These are phyloP conservation scores for Psophia crepitans DNA, from an alignment of 2,113 vertebrate genomes.

Conservation along the genomic window DNA sequence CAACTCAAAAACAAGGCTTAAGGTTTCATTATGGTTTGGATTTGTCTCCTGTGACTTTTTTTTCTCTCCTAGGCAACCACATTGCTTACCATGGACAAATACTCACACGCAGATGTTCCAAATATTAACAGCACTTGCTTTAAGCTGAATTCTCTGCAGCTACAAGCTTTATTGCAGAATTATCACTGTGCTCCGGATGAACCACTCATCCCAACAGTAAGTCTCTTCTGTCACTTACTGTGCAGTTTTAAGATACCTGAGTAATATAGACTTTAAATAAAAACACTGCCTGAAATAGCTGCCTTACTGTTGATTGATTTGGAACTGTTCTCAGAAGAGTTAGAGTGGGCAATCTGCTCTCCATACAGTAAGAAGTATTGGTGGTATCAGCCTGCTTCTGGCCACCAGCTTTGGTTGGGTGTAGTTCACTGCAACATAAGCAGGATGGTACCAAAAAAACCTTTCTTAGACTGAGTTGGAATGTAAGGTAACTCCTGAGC, in stretches of 20 bases:
- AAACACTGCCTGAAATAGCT: neutral
- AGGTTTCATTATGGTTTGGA: neutral
- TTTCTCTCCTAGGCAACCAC: slow-evolving; percentile 85
- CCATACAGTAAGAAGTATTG: fast-evolving
- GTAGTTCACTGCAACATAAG: neutral
- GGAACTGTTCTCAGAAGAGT: neutral
- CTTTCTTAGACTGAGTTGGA: neutral
- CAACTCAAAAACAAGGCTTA: neutral
- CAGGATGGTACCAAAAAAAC: neutral
- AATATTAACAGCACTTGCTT: slow-evolving; percentile 97
- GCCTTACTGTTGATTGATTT: neutral
- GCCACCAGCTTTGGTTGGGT: neutral
- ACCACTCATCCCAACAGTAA: slow-evolving; percentile 92
- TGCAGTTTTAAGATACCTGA: neutral
- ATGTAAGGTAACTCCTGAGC: neutral
- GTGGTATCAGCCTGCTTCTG: neutral
- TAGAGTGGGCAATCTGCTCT: neutral
- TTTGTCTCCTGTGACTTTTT: neutral
- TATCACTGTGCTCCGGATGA: slow-evolving; percentile 97
- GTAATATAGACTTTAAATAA: neutral
- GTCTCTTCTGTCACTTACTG: neutral
- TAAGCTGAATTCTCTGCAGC: slow-evolving; percentile 95
- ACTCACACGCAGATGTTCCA: slow-evolving; percentile 89
- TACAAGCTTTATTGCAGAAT: slow-evolving; percentile 92
- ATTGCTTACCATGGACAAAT: slow-evolving; percentile 97